A percentile compares a stretch with the other conserved stretches of the same genome.
Conservation (phyloP, 2,888 invertebrate genomes). For the Crepidodera aurea region DNA sequence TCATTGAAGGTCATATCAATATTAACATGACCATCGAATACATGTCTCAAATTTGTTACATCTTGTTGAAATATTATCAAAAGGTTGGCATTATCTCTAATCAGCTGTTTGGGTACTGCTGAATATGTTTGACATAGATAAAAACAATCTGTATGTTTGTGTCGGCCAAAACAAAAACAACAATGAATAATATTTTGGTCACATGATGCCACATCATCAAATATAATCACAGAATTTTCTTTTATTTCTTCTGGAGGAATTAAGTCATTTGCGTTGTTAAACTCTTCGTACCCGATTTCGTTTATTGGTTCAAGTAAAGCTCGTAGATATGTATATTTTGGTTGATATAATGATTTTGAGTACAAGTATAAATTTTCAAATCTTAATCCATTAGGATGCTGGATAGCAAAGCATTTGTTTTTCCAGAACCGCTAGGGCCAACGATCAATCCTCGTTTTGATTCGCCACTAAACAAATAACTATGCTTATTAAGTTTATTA, state of each 20-base stretch:
- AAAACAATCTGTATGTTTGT: constrained; percentile 29
- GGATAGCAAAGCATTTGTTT: constrained; percentile 6
- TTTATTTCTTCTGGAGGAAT: background rate
- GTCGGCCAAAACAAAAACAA: constrained; percentile 29
- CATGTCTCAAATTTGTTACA: constrained; percentile 28
- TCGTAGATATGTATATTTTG: constrained; percentile 6
- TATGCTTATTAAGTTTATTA: background rate
- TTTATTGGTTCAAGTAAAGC: background rate
- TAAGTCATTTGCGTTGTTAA: background rate
- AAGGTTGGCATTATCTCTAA: constrained; percentile 27
- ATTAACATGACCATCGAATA: constrained; percentile 26
- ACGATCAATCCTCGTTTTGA: constrained; percentile 4
- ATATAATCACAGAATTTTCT: constrained; percentile 25
- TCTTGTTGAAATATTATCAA: constrained; percentile 31
- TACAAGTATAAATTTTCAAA: constrained; percentile 21
- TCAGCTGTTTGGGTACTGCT: constrained; percentile 22
- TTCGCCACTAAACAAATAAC: constrained; percentile 8
- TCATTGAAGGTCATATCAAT: constrained; percentile 25
- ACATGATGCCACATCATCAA: constrained; percentile 23
- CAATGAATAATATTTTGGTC: constrained; percentile 26
- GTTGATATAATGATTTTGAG: constrained; percentile 13
- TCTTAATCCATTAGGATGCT: constrained; percentile 15
- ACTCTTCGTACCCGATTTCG: constrained; percentile 6
- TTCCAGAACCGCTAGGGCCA: constrained; percentile 2
- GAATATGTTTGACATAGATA: constrained; percentile 31